These are phyloP conservation scores for Piprites chloris DNA, from an alignment of 2,113 vertebrate species.

Conservation along the genomic window DNA sequence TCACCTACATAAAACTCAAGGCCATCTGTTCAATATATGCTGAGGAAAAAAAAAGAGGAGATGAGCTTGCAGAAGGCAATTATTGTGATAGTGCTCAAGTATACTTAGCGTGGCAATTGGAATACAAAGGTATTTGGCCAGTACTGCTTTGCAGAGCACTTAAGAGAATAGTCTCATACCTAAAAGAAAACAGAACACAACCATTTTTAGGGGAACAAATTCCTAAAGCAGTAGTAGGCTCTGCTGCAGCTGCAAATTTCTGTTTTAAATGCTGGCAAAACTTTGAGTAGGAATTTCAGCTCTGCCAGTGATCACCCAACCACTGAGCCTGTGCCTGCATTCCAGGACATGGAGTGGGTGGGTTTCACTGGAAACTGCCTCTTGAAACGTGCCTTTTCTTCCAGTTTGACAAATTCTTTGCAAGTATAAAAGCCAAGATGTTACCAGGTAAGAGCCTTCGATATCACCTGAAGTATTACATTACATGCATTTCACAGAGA, in stretches of 20 bases:
- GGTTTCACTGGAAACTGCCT: neutral
- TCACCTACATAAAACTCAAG: conserved; percentile 42
- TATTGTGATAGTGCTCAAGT: neutral
- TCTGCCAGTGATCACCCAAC: neutral
- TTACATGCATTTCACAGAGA: neutral
- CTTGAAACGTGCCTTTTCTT: neutral
- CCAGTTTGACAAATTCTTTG: neutral
- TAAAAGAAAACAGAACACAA: neutral
- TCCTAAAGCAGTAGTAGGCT: neutral
- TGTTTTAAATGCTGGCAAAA: neutral
- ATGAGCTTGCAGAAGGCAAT: neutral
- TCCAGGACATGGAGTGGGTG: neutral
- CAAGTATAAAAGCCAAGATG: neutral
- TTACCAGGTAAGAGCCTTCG: neutral
- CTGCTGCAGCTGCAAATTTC: neutral
- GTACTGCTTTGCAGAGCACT: neutral
- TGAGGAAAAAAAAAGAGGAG: neutral
- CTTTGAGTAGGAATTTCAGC: neutral
- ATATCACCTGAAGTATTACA: neutral
- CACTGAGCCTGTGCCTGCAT: neutral
- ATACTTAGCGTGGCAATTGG: neutral
- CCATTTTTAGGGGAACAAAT: neutral
- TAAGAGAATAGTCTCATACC: neutral
- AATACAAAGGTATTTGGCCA: neutral
- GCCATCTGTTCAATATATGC: conserved; percentile 40